Evolutionary conservation across 1,140 invertebrate genomes (phyloP).

Genomic region (Belonocnema kinseyi): DNA sequence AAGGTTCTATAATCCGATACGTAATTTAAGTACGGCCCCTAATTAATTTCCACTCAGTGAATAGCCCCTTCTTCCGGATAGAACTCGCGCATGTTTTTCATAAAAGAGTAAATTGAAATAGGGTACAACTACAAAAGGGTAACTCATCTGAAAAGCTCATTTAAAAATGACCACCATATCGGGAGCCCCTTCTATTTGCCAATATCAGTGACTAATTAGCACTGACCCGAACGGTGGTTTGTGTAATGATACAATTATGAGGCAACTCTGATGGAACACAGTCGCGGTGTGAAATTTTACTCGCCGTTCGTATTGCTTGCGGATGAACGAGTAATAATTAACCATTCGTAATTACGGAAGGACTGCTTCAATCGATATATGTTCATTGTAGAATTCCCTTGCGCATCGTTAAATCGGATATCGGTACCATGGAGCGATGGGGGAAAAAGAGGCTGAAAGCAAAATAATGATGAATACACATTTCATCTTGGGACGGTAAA

Average conservation of each 20-base stretch:
- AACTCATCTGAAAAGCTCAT: no score
- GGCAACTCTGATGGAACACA: neutral
- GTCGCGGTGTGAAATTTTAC: neutral
- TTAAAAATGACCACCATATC: neutral
- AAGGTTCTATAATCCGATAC: no score
- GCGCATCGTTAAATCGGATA: neutral
- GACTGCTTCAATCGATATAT: no score
- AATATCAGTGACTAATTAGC: neutral
- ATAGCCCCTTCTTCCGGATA: no score
- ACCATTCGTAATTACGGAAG: neutral
- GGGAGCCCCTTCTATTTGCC: neutral
- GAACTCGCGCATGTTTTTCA: no score
- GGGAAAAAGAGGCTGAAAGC: neutral
- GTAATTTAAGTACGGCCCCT: no score
- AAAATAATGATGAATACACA: neutral
- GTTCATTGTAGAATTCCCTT: neutral
- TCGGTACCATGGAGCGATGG: neutral
- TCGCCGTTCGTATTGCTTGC: neutral
- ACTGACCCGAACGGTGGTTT: neutral
- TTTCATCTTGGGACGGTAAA: slow-evolving; percentile 4
- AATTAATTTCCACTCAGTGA: no score
- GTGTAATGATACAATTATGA: neutral
- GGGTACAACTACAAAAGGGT: no score
- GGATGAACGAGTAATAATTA: neutral
- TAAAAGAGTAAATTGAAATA: no score